Evolutionary conservation across 2,113 vertebrate genomes (phyloP).

Genomic region (Clinocottus analis): DNA sequence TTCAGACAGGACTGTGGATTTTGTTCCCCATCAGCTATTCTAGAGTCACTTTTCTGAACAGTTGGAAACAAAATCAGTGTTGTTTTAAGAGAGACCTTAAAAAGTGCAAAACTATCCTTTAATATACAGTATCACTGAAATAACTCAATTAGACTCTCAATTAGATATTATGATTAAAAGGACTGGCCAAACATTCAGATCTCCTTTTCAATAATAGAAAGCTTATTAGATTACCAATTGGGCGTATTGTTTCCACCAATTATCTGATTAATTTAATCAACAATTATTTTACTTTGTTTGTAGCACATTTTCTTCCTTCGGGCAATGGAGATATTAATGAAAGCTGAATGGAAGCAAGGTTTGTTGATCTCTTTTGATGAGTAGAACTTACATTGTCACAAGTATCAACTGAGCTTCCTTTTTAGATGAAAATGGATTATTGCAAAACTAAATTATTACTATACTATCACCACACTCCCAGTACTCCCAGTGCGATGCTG

Average conservation of each 20-base stretch:
- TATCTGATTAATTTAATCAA: constrained; percentile 10
- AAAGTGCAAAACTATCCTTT: too few relatives aligned
- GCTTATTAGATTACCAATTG: neutral
- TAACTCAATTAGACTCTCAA: too few relatives aligned
- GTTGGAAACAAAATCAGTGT: too few relatives aligned
- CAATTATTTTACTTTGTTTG: constrained; percentile 1
- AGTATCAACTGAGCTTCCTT: constrained; percentile 9
- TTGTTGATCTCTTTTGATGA: constrained; percentile 23
- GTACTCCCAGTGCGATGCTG: constrained; percentile 38
- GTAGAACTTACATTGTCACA: neutral
- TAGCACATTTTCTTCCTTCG: neutral
- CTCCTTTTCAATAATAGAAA: neutral
- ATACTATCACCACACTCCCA: too few relatives aligned
- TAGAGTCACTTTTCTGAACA: too few relatives aligned
- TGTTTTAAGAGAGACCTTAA: too few relatives aligned
- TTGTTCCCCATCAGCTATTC: too few relatives aligned
- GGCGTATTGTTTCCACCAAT: neutral
- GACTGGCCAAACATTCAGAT: neutral
- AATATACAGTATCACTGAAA: too few relatives aligned
- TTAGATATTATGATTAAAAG: neutral
- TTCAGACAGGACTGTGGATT: too few relatives aligned
- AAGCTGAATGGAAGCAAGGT: constrained; percentile 10
- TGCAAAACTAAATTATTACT: neutral
- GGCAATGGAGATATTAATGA: neutral
- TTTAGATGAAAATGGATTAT: constrained; percentile 37